Evolutionary conservation across 2,888 invertebrate species (phyloP).

Genomic region (Chesias legatella): DNA sequence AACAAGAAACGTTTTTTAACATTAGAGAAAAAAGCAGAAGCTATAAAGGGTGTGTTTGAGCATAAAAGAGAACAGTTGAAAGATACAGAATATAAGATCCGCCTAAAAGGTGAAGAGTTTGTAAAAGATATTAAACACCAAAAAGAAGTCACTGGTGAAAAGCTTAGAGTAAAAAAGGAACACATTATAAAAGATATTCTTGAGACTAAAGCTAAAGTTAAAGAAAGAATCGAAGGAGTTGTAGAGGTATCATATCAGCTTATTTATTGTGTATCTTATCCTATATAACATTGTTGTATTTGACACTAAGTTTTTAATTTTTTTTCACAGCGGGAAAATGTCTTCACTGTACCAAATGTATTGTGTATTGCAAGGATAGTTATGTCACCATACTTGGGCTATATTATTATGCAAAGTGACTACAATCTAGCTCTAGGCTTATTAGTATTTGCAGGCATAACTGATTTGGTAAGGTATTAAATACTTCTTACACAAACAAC

Average conservation of each 20-base stretch:
- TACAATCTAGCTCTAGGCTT: constrained; percentile 90
- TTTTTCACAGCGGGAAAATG: constrained; percentile 86
- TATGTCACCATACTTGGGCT: constrained; percentile 93
- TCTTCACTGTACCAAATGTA: constrained; percentile 95
- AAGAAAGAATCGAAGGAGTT: constrained; percentile 86
- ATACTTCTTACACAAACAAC: background rate
- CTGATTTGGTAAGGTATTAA: constrained; percentile 88
- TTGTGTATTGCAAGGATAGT: constrained; percentile 92
- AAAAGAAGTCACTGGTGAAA: constrained; percentile 64
- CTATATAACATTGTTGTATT: background rate
- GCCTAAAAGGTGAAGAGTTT: constrained; percentile 62
- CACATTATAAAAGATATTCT: constrained; percentile 85
- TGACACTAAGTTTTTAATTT: background rate
- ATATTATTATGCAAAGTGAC: constrained; percentile 90
- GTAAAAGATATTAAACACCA: constrained; percentile 70
- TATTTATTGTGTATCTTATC: background rate
- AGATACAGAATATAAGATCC: constrained; percentile 78
- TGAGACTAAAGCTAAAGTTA: constrained; percentile 85
- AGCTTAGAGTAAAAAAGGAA: constrained; percentile 80
- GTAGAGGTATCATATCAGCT: constrained; percentile 79
- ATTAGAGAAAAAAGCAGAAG: constrained; percentile 69
- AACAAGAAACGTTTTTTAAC: constrained; percentile 62
- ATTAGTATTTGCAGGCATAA: constrained; percentile 91
- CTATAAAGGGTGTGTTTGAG: constrained; percentile 80
- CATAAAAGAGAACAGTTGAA: constrained; percentile 82